phyloP scores from a whole-genome alignment of 1,140 invertebrate genomes.

The Dysdera silvatica region DNA sequence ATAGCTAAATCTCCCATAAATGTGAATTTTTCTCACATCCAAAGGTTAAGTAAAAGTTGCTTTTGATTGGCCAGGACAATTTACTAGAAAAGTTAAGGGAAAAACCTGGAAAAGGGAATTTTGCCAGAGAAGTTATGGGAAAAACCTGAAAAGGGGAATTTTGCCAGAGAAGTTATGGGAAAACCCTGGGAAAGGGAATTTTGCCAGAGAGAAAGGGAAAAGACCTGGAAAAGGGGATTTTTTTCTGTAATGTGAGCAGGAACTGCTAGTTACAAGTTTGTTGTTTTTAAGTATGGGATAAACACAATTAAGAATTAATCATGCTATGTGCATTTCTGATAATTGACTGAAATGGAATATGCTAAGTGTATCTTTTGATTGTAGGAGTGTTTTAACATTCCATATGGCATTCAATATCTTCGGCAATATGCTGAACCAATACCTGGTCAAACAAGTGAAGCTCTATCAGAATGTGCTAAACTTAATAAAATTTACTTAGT shows the following conservation, averaged over 20 bases:
- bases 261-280: neutral
- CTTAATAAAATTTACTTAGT: constrained; percentile 72
- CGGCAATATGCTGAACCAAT: constrained; percentile 75
- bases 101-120: too few relatives aligned
- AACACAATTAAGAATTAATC: neutral
- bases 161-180: too few relatives aligned
- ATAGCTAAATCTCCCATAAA: too few relatives aligned
- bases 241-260: neutral
- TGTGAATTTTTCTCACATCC: too few relatives aligned
- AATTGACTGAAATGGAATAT: neutral
- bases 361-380: constrained; percentile 11
- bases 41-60: too few relatives aligned
- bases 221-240: too few relatives aligned
- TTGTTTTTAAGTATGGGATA: neutral
- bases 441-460: constrained; percentile 64
- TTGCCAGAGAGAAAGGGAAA: too few relatives aligned
- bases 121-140: too few relatives aligned
- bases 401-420: constrained; percentile 84
- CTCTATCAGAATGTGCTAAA: constrained; percentile 64
- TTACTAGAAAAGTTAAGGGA: too few relatives aligned
- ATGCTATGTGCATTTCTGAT: neutral
- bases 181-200: too few relatives aligned
- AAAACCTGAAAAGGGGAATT: too few relatives aligned
- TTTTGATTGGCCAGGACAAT: too few relatives aligned
- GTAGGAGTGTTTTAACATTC: constrained; percentile 87